Percentiles rank a stretch among this genome's conserved stretches.
phyloP scores from a whole-genome alignment of 2,797 vertebrate species.

The Zenarchopterus dispar region DNA sequence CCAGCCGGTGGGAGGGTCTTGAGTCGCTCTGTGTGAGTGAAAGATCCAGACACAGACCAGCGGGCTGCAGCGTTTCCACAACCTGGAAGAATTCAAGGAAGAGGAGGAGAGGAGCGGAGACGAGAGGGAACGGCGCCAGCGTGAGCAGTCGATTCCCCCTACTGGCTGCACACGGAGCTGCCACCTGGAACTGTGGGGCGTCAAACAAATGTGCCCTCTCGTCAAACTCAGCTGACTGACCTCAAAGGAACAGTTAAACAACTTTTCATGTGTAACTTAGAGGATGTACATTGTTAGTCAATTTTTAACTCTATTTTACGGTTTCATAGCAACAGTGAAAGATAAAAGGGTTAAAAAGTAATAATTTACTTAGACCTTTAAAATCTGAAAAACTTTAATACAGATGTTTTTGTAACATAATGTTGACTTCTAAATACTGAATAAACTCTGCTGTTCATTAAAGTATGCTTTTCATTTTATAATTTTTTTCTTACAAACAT shows the following conservation, averaged over 20 bases:
- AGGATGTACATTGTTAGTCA: too few relatives aligned
- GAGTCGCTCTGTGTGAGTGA: constrained; percentile 62
- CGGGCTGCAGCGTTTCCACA: constrained; percentile 80
- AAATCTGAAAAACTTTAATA: too few relatives aligned
- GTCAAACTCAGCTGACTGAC: constrained; percentile 6
- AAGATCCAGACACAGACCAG: constrained; percentile 78
- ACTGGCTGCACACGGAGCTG: constrained; percentile 79
- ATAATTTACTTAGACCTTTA: too few relatives aligned
- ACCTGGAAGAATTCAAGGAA: constrained; percentile 67
- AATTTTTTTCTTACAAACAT: too few relatives aligned
- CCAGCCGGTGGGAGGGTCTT: constrained; percentile 81
- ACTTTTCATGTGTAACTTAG: neutral
- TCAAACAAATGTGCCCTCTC: constrained; percentile 11
- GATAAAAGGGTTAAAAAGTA: too few relatives aligned
- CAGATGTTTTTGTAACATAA: too few relatives aligned
- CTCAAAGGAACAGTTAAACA: constrained; percentile 1
- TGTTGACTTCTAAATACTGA: too few relatives aligned
- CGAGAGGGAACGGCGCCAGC: constrained; percentile 56
- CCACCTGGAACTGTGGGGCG: constrained; percentile 31
- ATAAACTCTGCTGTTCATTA: too few relatives aligned
- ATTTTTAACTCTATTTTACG: too few relatives aligned
- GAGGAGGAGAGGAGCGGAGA: constrained; percentile 52
- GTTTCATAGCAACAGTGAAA: too few relatives aligned
- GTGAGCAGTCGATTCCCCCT: constrained; percentile 85
- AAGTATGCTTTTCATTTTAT: too few relatives aligned